phyloP scores from a whole-genome alignment of 2,113 vertebrate genomes.

The Bubo scandiacus region DNA sequence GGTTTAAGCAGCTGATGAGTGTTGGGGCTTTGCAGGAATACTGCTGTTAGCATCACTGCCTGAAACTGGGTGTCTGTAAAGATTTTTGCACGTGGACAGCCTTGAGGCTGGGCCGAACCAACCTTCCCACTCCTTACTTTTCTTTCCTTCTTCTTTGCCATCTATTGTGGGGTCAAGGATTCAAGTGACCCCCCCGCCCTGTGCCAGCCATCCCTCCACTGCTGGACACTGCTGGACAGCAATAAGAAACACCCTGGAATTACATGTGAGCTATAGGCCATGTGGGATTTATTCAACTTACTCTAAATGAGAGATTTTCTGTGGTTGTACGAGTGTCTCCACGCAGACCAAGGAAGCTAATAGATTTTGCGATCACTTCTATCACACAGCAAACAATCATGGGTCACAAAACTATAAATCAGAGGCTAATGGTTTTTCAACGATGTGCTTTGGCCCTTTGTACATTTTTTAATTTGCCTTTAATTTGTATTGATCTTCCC shows the following conservation, averaged over 20 bases:
- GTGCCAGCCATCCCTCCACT: background rate
- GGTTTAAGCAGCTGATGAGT: background rate
- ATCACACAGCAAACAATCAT: conserved; percentile 49
- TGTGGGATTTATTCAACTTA: background rate
- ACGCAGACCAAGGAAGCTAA: background rate
- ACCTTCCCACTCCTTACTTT: background rate
- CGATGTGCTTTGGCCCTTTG: conserved; percentile 26
- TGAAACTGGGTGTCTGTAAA: background rate
- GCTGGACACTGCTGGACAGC: background rate
- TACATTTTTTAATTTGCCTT: conserved; percentile 84
- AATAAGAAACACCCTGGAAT: background rate
- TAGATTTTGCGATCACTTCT: conserved; percentile 25
- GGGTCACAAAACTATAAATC: conserved; percentile 40
- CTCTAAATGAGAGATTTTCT: background rate
- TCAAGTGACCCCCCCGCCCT: no score
- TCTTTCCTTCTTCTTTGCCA: background rate
- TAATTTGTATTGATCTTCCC: conserved; percentile 84
- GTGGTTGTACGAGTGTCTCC: background rate
- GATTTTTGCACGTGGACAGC: background rate
- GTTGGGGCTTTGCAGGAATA: background rate
- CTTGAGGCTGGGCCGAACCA: background rate
- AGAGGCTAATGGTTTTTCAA: conserved; percentile 70
- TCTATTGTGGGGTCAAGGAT: no score
- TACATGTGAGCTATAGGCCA: background rate
- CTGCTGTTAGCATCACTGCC: background rate